phyloP scores from a whole-genome alignment of 2,113 vertebrate genomes.

The Coturnix japonica region DNA sequence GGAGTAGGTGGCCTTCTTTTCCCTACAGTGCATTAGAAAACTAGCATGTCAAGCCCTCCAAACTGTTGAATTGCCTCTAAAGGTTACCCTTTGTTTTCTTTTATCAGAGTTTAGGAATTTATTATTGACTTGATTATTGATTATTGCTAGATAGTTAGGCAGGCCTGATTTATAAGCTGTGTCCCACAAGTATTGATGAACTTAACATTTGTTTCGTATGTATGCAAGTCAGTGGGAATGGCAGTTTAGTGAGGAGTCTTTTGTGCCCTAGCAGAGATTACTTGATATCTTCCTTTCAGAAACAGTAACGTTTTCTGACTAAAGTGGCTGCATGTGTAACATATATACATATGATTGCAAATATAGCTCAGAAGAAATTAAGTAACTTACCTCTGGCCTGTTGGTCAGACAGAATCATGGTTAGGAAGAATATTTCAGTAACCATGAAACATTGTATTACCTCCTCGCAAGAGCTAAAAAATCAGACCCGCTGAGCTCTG shows the following conservation, averaged over 20 bases:
- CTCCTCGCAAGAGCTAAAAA: neutral
- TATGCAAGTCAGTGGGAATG: neutral
- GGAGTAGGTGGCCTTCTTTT: accelerated
- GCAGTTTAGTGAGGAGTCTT: neutral
- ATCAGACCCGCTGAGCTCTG: accelerated
- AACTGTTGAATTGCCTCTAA: neutral
- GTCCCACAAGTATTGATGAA: neutral
- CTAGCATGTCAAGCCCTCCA: neutral
- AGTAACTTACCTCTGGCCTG: neutral
- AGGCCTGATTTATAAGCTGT: neutral
- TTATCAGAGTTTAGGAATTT: neutral
- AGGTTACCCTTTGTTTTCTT: neutral
- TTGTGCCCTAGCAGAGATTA: neutral
- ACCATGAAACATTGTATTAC: accelerated
- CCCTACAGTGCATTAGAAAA: accelerated
- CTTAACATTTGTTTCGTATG: neutral
- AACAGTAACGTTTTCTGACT: accelerated
- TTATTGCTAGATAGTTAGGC: too few relatives aligned
- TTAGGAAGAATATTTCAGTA: neutral
- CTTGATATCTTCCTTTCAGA: neutral
- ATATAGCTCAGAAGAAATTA: neutral
- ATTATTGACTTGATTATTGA: too few relatives aligned
- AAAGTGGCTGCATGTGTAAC: neutral
- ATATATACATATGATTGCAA: too few relatives aligned
- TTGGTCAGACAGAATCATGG: neutral